These are phyloP conservation scores for Aphaenogaster floridana DNA, from an alignment of 1,140 invertebrate species.

Conservation along the genomic window DNA sequence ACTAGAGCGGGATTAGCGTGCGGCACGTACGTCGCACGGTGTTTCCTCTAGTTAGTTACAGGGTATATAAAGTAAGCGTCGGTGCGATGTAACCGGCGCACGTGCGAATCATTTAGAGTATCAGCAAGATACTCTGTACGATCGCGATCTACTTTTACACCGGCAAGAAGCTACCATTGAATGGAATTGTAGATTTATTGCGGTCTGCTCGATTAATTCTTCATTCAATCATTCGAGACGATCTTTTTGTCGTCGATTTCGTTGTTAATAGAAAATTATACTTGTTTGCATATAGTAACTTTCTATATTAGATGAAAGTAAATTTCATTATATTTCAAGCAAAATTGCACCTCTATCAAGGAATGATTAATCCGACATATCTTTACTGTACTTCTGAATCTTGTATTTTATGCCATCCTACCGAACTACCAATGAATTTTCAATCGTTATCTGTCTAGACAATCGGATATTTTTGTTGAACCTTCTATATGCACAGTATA, in stretches of 20 bases:
- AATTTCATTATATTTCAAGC: background rate
- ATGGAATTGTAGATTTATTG: conserved; percentile 20
- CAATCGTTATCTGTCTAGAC: conserved; percentile 30
- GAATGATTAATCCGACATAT: background rate
- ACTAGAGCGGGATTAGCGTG: conserved; percentile 41
- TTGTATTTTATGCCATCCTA: background rate
- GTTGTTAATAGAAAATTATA: background rate
- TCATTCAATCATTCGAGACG: background rate
- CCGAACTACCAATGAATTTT: conserved; percentile 6
- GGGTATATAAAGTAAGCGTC: conserved; percentile 28
- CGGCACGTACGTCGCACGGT: conserved; percentile 27
- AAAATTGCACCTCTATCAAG: background rate
- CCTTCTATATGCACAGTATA: background rate
- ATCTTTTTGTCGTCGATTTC: background rate
- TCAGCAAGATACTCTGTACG: background rate
- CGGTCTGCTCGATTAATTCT: conserved; percentile 14
- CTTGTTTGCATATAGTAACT: background rate
- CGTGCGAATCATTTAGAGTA: conserved; percentile 41
- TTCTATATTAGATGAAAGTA: background rate
- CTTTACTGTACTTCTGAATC: background rate
- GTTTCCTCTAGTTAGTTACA: conserved; percentile 43
- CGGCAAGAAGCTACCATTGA: background rate
- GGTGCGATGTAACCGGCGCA: conserved; percentile 29
- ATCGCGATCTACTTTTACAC: conserved; percentile 34
- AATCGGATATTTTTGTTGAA: conserved; percentile 18